Conservation (phyloP, 2,888 invertebrate genomes). For the Dromius quadrimaculatus region DNA sequence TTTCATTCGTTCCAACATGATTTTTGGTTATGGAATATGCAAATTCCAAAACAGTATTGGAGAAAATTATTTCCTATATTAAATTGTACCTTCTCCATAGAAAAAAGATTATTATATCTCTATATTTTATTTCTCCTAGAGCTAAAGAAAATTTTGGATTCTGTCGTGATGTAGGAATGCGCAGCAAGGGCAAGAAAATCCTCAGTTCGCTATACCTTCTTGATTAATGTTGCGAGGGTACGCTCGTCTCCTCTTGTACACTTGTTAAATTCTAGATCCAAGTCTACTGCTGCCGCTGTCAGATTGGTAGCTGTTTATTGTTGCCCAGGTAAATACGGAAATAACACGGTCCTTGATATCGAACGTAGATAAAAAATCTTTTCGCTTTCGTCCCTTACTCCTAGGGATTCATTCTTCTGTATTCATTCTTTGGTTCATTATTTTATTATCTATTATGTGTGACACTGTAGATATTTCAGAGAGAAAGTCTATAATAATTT, state of each 20-base stretch:
- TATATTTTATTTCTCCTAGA: no score
- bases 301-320: conserved; percentile 49
- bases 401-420: not conserved
- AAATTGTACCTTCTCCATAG: no score
- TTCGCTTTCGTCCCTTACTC: conserved; percentile 17
- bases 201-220: conserved; percentile 37
- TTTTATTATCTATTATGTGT: conserved; percentile 37
- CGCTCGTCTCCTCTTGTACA: conserved; percentile 28
- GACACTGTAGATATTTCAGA: not conserved
- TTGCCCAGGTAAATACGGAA: conserved; percentile 50
- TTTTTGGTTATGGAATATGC: no score
- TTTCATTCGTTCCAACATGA: no score
- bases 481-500: conserved; percentile 26
- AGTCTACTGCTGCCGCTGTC: conserved; percentile 39
- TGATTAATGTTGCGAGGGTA: conserved; percentile 49
- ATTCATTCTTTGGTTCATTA: conserved; percentile 23
- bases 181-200: no score
- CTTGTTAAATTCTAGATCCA: conserved; percentile 49
- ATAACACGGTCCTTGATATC: conserved; percentile 49
- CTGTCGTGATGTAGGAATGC: no score
- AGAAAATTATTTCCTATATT: no score
- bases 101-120: no score
- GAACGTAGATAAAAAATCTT: conserved; percentile 43
- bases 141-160: no score
- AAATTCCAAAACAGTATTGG: no score